Conservation (phyloP, 2,797 vertebrate genomes). For the Pipistrellus nathusii region DNA sequence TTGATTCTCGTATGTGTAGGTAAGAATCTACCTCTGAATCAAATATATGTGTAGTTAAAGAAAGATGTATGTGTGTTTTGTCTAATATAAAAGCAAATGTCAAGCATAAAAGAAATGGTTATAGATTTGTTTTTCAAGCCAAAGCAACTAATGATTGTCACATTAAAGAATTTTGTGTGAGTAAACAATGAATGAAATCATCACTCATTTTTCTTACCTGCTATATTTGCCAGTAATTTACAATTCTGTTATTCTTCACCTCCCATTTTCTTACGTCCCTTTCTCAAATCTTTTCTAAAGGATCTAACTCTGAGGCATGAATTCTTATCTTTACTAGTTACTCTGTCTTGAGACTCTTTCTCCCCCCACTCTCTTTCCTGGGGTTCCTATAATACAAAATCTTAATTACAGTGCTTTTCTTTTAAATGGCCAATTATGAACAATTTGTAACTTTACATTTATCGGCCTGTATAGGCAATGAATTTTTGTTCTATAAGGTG, state of each 20-base stretch:
- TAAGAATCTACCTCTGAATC: slow-evolving; percentile 22
- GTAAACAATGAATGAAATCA: background rate
- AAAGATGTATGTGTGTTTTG: background rate
- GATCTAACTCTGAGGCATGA: slow-evolving; percentile 25
- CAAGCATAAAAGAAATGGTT: background rate
- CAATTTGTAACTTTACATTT: background rate
- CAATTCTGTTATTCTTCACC: slow-evolving; percentile 41
- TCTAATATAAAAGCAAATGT: slow-evolving; percentile 36
- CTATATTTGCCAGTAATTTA: slow-evolving; percentile 33
- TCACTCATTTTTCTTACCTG: background rate
- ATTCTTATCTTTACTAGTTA: slow-evolving; percentile 26
- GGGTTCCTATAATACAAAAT: background rate
- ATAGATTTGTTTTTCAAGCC: slow-evolving; percentile 26
- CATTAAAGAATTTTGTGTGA: slow-evolving; percentile 1
- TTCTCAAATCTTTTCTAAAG: slow-evolving; percentile 33
- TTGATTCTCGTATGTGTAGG: background rate
- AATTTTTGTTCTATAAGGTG: slow-evolving; percentile 6
- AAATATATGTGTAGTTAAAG: slow-evolving; percentile 21
- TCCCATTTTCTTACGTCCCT: background rate
- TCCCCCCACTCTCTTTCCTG: no score
- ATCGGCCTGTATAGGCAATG: background rate
- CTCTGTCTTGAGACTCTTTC: background rate
- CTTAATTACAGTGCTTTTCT: slow-evolving; percentile 25
- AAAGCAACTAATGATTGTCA: background rate
- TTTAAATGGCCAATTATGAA: background rate